phyloP scores from a whole-genome alignment of 2,797 vertebrate genomes.

The Aplochiton taeniatus region DNA sequence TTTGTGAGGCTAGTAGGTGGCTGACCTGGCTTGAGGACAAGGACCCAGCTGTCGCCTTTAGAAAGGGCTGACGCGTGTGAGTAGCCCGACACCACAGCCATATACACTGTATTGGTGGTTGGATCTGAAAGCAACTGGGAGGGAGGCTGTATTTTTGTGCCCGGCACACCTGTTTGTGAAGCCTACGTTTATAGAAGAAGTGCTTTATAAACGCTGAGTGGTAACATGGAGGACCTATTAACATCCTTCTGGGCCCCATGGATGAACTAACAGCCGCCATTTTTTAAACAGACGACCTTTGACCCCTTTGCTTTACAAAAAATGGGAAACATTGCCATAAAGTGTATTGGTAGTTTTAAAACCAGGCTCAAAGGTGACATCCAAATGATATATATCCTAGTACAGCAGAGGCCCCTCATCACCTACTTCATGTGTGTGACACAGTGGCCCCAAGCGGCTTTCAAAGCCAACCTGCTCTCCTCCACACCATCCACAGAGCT shows the following conservation, averaged over 20 bases:
- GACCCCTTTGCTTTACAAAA: conserved; percentile 9
- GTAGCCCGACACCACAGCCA: conserved; percentile 34
- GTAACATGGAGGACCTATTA: too few relatives aligned
- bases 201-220: too few relatives aligned
- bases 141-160: too few relatives aligned
- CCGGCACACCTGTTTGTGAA: too few relatives aligned
- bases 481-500: not conserved
- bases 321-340: not conserved
- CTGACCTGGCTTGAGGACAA: too few relatives aligned
- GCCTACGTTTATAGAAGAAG: too few relatives aligned
- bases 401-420: too few relatives aligned
- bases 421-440: not conserved
- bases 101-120: too few relatives aligned
- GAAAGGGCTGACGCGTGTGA: conserved; percentile 38
- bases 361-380: not conserved
- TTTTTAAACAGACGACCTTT: not conserved
- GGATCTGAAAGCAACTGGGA: too few relatives aligned
- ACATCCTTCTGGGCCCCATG: too few relatives aligned
- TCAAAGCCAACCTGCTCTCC: not conserved
- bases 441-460: not conserved
- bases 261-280: too few relatives aligned
- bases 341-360: not conserved
- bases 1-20: too few relatives aligned
- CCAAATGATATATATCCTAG: not conserved
- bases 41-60: conserved; percentile 60